These are phyloP conservation scores for Sinotaia quadrata DNA, from an alignment of 2,888 invertebrate species.

Conservation along the genomic window DNA sequence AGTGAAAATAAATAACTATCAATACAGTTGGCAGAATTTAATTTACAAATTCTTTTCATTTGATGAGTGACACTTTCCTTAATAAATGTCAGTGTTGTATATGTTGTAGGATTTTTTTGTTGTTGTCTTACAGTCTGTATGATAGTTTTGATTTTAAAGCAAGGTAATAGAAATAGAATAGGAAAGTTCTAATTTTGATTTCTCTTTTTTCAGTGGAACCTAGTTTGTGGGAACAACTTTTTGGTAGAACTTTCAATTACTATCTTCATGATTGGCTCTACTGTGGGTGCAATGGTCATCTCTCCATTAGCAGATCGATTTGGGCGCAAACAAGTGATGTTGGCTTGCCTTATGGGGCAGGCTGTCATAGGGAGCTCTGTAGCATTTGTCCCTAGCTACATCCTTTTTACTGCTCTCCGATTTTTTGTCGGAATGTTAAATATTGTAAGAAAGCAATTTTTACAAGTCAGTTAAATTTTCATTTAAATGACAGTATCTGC, in stretches of 20 bases:
- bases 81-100: too few species aligned
- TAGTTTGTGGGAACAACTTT: conserved; percentile 58
- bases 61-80: too few species aligned
- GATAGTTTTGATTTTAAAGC: too few species aligned
- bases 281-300: conserved; percentile 54
- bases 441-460: conserved; percentile 51
- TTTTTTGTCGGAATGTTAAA: conserved; percentile 60
- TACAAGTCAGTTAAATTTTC: neutral
- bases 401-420: conserved; percentile 51
- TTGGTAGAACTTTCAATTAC: conserved; percentile 59
- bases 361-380: conserved; percentile 50
- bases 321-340: conserved; percentile 55
- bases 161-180: too few species aligned
- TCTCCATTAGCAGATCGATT: conserved; percentile 58
- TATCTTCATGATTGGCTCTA: conserved; percentile 60
- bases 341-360: conserved; percentile 50
- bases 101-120: too few species aligned
- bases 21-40: too few species aligned
- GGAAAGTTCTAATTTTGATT: too few species aligned
- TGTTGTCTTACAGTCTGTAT: too few species aligned
- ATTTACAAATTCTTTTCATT: too few species aligned
- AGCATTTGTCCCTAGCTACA: conserved; percentile 47
- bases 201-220: conserved; percentile 64
- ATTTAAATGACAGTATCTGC: neutral
- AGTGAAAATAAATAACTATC: too few species aligned